phyloP scores from a whole-genome alignment of 2,797 vertebrate genomes.

The Melanotaenia parkinsoni region DNA sequence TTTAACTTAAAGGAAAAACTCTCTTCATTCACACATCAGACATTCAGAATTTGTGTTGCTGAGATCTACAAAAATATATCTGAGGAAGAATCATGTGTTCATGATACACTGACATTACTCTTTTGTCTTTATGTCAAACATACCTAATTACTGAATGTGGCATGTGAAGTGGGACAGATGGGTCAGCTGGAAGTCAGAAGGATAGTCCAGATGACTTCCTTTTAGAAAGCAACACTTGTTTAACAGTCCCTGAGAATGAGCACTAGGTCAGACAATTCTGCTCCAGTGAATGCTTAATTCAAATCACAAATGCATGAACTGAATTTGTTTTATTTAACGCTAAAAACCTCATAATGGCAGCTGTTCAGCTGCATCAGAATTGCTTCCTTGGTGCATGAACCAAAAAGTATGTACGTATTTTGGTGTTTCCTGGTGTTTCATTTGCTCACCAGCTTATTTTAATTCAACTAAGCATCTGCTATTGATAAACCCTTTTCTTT shows the following conservation, averaged over 20 bases:
- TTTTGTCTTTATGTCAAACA: conserved; percentile 8
- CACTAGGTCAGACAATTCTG: conserved; percentile 24
- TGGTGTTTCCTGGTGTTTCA: no score
- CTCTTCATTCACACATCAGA: neutral
- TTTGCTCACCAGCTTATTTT: no score
- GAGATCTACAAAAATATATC: neutral
- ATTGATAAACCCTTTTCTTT: neutral
- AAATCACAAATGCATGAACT: conserved; percentile 16
- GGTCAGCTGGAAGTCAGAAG: conserved; percentile 16
- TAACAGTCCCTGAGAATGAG: conserved; percentile 35
- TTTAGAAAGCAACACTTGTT: conserved; percentile 32
- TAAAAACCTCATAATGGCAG: no score
- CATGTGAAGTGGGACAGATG: conserved; percentile 45
- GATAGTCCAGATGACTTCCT: conserved; percentile 39
- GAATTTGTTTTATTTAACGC: neutral
- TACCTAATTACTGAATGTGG: conserved; percentile 28
- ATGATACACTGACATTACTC: neutral
- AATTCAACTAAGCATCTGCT: no score
- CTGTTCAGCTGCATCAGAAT: no score
- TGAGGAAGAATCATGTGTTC: neutral
- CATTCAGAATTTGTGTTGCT: neutral
- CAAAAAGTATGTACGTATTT: no score
- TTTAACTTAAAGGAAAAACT: neutral
- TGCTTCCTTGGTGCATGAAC: no score
- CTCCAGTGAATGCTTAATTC: conserved; percentile 4